These are phyloP conservation scores for Eupeodes corollae DNA, from an alignment of 1,140 invertebrate genomes.

Conservation along the genomic window DNA sequence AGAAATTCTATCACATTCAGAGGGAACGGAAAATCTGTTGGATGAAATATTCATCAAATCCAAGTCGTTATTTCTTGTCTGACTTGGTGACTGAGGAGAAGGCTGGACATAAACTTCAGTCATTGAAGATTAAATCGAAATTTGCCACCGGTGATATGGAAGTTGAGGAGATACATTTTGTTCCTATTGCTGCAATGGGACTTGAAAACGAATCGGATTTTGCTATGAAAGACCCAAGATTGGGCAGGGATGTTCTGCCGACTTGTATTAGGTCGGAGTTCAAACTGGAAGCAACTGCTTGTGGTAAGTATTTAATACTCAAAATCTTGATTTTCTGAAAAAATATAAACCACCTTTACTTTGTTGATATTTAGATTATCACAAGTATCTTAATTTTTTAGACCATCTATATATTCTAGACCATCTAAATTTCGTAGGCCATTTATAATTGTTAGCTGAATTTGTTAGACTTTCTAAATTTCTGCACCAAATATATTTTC, in stretches of 20 bases:
- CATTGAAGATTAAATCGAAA: conserved; percentile 22
- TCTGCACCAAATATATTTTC: no score
- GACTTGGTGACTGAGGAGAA: conserved; percentile 39
- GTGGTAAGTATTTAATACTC: conserved; percentile 11
- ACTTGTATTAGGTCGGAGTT: conserved; percentile 25
- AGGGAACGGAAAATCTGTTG: conserved; percentile 69
- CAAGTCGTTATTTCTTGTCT: conserved; percentile 47
- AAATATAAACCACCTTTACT: no score
- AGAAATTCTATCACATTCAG: conserved; percentile 47
- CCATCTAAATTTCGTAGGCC: no score
- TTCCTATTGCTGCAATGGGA: conserved; percentile 4
- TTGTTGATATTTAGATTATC: no score
- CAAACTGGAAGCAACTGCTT: conserved; percentile 18
- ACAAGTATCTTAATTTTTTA: no score
- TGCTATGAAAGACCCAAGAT: conserved; percentile 13
- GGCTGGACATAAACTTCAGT: conserved; percentile 16
- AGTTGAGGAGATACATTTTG: conserved; percentile 22
- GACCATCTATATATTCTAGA: no score
- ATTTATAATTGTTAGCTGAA: no score
- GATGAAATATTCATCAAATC: conserved; percentile 56
- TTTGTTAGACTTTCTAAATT: no score
- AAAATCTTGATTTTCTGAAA: no score
- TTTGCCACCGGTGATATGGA: conserved; percentile 9
- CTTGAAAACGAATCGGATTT: not conserved
- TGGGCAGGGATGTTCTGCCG: conserved; percentile 9